Evolutionary conservation across 2,888 invertebrate species (phyloP).

Genomic region (Nymphalis c-album): DNA sequence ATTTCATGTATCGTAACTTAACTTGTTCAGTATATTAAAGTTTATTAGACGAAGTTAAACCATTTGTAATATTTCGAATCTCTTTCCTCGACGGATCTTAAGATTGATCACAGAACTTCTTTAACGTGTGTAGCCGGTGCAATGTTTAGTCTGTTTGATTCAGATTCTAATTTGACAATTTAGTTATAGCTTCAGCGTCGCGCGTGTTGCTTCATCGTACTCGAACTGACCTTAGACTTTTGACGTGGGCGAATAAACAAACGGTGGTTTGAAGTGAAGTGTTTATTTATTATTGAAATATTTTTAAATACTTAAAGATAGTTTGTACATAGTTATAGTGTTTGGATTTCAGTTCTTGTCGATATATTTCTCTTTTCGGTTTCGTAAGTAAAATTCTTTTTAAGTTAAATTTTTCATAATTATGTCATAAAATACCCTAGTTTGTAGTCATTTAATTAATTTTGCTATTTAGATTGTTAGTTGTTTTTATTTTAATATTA

Average conservation of each 20-base stretch:
- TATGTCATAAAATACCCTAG: no score
- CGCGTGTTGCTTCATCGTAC: slow-evolving; percentile 45
- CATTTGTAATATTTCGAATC: slow-evolving; percentile 30
- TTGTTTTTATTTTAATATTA: no score
- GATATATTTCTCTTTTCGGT: not conserved
- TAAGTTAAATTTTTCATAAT: not conserved
- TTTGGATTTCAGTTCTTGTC: slow-evolving; percentile 6
- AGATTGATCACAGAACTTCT: slow-evolving; percentile 61
- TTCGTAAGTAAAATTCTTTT: not conserved
- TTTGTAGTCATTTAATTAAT: no score
- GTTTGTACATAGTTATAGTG: not conserved
- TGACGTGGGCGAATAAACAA: slow-evolving; percentile 45
- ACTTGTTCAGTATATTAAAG: slow-evolving; percentile 18
- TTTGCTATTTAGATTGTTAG: no score
- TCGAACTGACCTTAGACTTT: slow-evolving; percentile 45
- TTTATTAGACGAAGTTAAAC: slow-evolving; percentile 28
- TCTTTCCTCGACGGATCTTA: slow-evolving; percentile 27
- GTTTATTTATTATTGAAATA: slow-evolving; percentile 7
- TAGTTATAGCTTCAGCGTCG: slow-evolving; percentile 64
- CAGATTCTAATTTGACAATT: slow-evolving; percentile 68
- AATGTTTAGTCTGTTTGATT: slow-evolving; percentile 66
- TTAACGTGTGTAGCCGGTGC: slow-evolving; percentile 60
- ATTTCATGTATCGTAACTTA: slow-evolving; percentile 22
- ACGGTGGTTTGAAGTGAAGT: slow-evolving; percentile 29
- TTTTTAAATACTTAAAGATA: not conserved